Evolutionary conservation across 2,113 vertebrate species (phyloP), one percentile per base, ranked within the genome.

Genomic region (Callocephalon fimbriatum): DNA sequence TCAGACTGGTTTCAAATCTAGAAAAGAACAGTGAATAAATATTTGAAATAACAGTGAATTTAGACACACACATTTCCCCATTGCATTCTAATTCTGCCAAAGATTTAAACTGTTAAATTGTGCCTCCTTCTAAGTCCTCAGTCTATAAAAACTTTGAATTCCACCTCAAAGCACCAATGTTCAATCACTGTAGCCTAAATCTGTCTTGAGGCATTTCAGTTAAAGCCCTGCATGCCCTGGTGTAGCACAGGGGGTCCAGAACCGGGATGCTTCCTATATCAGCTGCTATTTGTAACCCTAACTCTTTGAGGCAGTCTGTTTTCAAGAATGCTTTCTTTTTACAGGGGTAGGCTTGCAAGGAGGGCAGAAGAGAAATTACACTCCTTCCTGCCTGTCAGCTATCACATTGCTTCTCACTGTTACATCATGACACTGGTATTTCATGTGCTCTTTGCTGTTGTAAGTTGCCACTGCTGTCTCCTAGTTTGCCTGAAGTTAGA

Each of bases 1-100:
- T 54, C 79, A 84, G 50, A 29, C 61, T 90, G 42, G 20, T 65
- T 86, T 93, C 59, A 86, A 58, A 83, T 38, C 54, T 73, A 38
- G 32, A 40, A 74, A 84, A 54, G 7, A 61, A 6, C 9, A 44
- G 19, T 23, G 68, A 70, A 65, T 59, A 89, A 63, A 58, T 87
- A 77, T 71, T 74, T 81, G 54, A 91, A 84, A 71, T 35, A 70
- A 45, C 7, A 77, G 22, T 29, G 13, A 66, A 44, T 84, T 54
- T 63, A 71, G 42, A 23, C 10, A 38, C 9, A 7, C 2, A 2
- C 0, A 0, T 79, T 61, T 70, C 10, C 15, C 37, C 25, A 23
- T 7, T 62, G 17, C 17, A 32, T 92, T 90, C 7, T 44, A 62
- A 45, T 70, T 44, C 53, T 58, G 42, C 20, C 17, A n/a, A 29